phyloP scores from a whole-genome alignment of 2,888 invertebrate genomes.

The Ennomos quercinarius region DNA sequence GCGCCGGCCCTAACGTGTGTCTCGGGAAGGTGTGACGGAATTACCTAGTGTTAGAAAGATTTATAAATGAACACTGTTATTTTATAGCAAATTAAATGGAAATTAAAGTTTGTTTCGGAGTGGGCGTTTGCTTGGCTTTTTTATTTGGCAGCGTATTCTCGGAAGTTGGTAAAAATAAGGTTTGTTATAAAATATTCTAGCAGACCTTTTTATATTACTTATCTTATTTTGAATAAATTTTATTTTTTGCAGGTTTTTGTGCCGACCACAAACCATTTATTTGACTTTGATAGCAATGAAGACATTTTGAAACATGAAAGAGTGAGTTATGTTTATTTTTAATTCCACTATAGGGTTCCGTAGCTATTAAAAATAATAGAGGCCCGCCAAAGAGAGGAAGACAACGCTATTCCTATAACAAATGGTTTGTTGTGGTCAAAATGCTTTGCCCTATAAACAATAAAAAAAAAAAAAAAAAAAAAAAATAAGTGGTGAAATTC shows the following conservation, averaged over 20 bases:
- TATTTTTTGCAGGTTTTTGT: slow-evolving; percentile 30
- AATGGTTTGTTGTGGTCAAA: too few species aligned
- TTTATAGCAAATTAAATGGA: not conserved
- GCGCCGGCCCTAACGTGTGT: too few species aligned
- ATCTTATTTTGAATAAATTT: not conserved
- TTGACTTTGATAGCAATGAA: slow-evolving; percentile 28
- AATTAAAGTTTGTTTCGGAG: slow-evolving; percentile 16
- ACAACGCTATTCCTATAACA: too few species aligned
- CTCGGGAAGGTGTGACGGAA: too few species aligned
- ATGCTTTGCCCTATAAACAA: too few species aligned
- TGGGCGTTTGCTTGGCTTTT: slow-evolving; percentile 10
- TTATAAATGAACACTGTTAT: too few species aligned
- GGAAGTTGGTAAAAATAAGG: not conserved
- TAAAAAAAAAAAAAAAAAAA: too few species aligned
- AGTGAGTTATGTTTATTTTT: slow-evolving; percentile 41
- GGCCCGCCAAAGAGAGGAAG: too few species aligned
- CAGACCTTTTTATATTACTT: slow-evolving; percentile 6
- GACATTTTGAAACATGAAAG: slow-evolving; percentile 42
- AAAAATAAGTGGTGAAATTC: too few species aligned
- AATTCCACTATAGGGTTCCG: not conserved
- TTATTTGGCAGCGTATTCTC: slow-evolving; percentile 15
- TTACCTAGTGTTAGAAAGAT: too few species aligned
- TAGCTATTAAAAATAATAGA: too few species aligned
- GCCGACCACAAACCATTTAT: slow-evolving; percentile 22
- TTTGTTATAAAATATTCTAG: not conserved